Evolutionary conservation across 2,797 vertebrate species (phyloP).

Genomic region (Graptemys geographica): DNA sequence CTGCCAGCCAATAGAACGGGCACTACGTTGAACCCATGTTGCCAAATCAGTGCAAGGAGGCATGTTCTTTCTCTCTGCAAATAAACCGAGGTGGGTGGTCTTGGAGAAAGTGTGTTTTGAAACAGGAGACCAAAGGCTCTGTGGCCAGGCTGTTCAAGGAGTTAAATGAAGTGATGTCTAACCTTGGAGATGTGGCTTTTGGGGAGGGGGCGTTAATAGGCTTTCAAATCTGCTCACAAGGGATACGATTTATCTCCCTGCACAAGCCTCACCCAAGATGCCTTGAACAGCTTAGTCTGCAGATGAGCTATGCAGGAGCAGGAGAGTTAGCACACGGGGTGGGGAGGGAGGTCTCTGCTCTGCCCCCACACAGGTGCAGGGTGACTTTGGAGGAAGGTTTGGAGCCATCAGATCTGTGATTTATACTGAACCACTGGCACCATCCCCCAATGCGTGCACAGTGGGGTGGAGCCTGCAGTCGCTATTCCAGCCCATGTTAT

Average conservation of each 20-base stretch:
- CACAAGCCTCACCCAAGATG: not conserved
- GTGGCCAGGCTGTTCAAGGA: not conserved
- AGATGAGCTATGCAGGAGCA: not conserved
- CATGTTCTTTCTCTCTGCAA: not conserved
- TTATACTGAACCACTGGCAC: not conserved
- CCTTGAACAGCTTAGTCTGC: not conserved
- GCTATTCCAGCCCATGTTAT: not conserved
- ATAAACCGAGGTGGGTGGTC: not conserved
- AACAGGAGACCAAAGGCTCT: not conserved
- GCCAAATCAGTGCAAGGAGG: not conserved
- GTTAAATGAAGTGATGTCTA: not conserved
- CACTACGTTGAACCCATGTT: not conserved
- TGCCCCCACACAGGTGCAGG: not conserved
- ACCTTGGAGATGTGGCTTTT: not conserved
- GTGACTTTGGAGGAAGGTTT: not conserved
- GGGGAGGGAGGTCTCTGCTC: not conserved
- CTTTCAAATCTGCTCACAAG: not conserved
- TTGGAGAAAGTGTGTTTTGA: not conserved
- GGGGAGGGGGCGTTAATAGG: not conserved
- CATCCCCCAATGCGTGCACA: not conserved
- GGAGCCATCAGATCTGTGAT: not conserved
- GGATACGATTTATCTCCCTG: not conserved
- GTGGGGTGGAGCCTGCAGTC: not conserved
- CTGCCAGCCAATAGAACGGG: not conserved
- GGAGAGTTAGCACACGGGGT: not conserved